Conservation (phyloP, 2,888 invertebrate species). For the Sarcophaga carnaria region DNA sequence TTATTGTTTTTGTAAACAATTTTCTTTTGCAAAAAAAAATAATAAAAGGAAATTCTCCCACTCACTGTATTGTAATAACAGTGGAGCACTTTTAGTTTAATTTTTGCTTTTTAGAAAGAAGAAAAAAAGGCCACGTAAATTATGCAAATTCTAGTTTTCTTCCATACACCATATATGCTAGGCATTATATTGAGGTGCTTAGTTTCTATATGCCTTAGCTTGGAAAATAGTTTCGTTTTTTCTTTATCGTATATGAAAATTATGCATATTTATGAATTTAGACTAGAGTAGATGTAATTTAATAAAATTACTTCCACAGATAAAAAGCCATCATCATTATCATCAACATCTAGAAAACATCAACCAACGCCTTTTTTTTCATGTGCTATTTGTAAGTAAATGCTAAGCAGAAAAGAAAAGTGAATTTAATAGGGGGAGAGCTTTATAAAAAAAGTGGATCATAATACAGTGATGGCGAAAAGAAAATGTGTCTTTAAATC, state of each 20-base stretch:
- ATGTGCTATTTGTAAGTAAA: conserved; percentile 29
- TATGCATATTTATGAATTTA: conserved; percentile 60
- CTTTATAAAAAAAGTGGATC: no score
- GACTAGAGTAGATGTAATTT: conserved; percentile 52
- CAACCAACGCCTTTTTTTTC: conserved; percentile 54
- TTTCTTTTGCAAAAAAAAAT: neutral
- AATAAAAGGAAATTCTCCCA: conserved; percentile 23
- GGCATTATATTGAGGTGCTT: conserved; percentile 9
- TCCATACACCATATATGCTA: conserved; percentile 2
- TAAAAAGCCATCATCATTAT: conserved; percentile 12
- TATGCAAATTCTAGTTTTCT: conserved; percentile 57
- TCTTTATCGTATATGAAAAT: neutral
- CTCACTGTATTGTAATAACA: conserved; percentile 23
- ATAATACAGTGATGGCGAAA: no score
- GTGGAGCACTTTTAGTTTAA: conserved; percentile 29
- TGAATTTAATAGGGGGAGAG: conserved; percentile 38
- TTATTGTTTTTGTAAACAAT: conserved; percentile 2
- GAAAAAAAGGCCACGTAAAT: conserved; percentile 39
- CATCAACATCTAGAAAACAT: conserved; percentile 1
- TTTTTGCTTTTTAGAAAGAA: neutral
- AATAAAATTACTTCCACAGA: conserved; percentile 54
- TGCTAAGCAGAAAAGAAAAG: conserved; percentile 46
- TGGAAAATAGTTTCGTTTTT: neutral
- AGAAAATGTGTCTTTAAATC: no score
- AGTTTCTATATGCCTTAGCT: neutral